These are phyloP conservation scores for Nannoperca obscura DNA, from an alignment of 2,797 vertebrate species.

Conservation along the genomic window DNA sequence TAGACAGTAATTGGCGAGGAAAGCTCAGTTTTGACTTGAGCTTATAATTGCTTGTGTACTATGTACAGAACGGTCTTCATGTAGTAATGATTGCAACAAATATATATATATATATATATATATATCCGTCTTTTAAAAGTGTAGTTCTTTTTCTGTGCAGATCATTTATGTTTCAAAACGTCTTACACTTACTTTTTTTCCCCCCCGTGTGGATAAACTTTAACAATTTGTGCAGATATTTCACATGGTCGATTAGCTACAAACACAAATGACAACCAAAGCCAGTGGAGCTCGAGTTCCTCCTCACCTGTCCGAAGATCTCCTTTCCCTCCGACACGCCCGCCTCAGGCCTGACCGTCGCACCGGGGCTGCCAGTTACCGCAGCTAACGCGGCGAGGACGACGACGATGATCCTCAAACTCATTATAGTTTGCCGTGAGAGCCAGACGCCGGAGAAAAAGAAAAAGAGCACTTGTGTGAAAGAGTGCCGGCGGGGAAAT, in stretches of 20 bases:
- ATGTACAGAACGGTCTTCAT: slow-evolving; percentile 78
- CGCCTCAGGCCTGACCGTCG: slow-evolving; percentile 3
- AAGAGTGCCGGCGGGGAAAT: slow-evolving; percentile 49
- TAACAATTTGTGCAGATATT: not conserved
- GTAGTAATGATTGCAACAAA: slow-evolving; percentile 54
- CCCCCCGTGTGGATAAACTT: not conserved
- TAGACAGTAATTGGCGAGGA: slow-evolving; percentile 11
- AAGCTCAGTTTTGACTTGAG: slow-evolving; percentile 47
- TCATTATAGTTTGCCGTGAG: slow-evolving; percentile 51
- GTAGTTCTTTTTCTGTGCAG: not conserved
- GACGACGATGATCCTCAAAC: slow-evolving; percentile 36
- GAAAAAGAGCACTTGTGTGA: slow-evolving; percentile 6
- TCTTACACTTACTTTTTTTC: too few species aligned
- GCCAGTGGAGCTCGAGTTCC: not conserved
- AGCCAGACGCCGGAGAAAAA: slow-evolving; percentile 16
- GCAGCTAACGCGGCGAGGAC: slow-evolving; percentile 51
- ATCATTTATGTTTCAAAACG: not conserved
- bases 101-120: too few species aligned
- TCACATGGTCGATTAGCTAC: not conserved
- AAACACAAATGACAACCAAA: not conserved
- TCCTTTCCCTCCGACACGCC: not conserved
- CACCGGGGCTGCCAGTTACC: slow-evolving; percentile 35
- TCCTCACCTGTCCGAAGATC: slow-evolving; percentile 66
- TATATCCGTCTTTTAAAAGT: slow-evolving; percentile 27
- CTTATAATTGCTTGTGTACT: slow-evolving; percentile 75